Base-by-base conservation (phyloP, 2,797 vertebrate genomes). In the Acrossocheilus wenchowensis region DNA sequence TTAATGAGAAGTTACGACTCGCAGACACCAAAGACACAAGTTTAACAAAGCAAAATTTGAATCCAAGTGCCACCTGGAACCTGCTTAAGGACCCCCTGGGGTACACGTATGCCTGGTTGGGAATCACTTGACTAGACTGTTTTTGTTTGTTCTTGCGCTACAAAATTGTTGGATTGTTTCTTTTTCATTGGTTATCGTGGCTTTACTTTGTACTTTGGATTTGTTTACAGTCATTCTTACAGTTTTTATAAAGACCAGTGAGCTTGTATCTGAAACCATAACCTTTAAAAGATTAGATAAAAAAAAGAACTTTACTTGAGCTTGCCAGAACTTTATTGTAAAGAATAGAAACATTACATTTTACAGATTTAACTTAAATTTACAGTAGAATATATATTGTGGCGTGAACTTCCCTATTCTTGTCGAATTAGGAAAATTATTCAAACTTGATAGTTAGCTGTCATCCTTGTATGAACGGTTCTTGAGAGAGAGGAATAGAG, bases 1-100 rank as follows among this genome's bases (percentile, higher is more conserved):
- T 68, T 81, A 81, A 81, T 81, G 64, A 81, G 79, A 69, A 68
- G 79, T 81, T 81, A 68, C 2, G 30, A 50, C 79, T 50, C 23
- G 36, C 62, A 81, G 19, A 48, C 34, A 34, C 62, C 11, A 48
- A 66, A 81, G 45, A 52, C 45, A 34, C 50, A 81, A 68, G 43
- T 81, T 68, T 48, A 81, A 68, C 43, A 50, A 34, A 34, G 43
- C 79, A 52, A 36, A 69, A 81, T 81, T 17, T 52, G 4, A 81
- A 66, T 50, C 26, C 26, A 66, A 62, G 43, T 68, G 21, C 62
- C 43, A 62, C 41, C 26, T 34, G 41, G 17, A 48, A 50, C 41
- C 41, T 66, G n/a, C n/a, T 66, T 81, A 81, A 81, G 17, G 78
- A 66, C 78, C 41, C 79, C 62, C 9, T 81, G 79, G 79, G 79